Base-by-base conservation (phyloP, 2,797 vertebrate species). In the Pogonophryne albipinna region DNA sequence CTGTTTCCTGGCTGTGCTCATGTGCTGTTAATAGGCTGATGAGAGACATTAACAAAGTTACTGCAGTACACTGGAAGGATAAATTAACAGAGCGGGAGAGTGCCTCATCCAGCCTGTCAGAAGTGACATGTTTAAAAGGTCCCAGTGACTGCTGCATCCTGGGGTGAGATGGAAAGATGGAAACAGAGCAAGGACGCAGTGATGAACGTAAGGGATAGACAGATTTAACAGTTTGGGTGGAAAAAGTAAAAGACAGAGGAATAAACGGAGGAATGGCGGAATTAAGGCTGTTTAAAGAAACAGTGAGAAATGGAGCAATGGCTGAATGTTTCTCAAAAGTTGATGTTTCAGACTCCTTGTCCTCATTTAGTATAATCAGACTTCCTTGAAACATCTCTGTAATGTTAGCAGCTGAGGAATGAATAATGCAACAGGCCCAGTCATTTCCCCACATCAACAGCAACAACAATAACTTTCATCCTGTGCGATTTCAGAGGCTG, bases 11-110 rank as follows among this genome's bases (percentile, higher is more conserved):
- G 83, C 86, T 74, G 79, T 61, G 86, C 89, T 92, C 79, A 81
- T 86, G 83, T 74, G 85, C 89, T 86, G 91, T 93, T 94, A 93
- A 94, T 89, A 88, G 87, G 85, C 91, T 89, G 92, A 92, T 87
- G 92, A 93, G 93, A 92, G 90, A 91, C 83, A 47, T 92, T 92
- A 91, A 91, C 88, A 91, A 89, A 91, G 89, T 90, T 89, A 86
- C 83, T 78, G 81, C 72, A 44, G 78, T 74, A 58, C 76, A 27
- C 80, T 88, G 85, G 83, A 88, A 83, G 85, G 82, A 93, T 93
- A 92, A 94, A 93, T 92, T 91, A 92, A 78, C 77, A 63, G 78
- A 80, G 86, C 49, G 60, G 76, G 31, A 23, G 45, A 81, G 71
- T 71, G 89, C 91, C 81, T 89, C 77, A 76, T 89, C 80, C 78